Evolutionary conservation across 2,888 invertebrate species (phyloP).

Genomic region (Rhamnusium bicolor): DNA sequence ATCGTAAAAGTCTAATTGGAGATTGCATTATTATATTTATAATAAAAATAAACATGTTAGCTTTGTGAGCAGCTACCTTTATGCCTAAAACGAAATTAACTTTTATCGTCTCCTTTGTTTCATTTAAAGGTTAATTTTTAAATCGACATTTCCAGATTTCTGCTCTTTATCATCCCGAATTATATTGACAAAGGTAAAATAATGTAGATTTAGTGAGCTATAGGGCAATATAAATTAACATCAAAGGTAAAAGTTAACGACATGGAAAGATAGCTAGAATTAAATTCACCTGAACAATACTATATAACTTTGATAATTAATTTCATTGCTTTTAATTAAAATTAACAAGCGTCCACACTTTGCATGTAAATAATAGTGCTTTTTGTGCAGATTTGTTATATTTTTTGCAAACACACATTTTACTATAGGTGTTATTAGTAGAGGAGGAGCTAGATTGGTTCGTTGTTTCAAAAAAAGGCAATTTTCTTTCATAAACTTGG

Average conservation of each 20-base stretch:
- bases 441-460: no score
- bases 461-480: no score
- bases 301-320: conserved; percentile 26
- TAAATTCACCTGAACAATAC: conserved; percentile 22
- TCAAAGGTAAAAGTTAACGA: conserved; percentile 29
- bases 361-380: background rate
- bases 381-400: no score
- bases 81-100: background rate
- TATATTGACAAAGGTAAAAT: conserved; percentile 12
- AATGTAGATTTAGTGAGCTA: background rate
- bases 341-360: background rate
- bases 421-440: no score
- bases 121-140: conserved; percentile 21
- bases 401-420: no score
- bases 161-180: background rate
- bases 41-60: background rate
- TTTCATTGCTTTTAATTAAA: conserved; percentile 13
- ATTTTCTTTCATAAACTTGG: no score
- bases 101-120: conserved; percentile 10
- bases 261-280: conserved; percentile 21
- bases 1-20: no score
- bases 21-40: background rate
- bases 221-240: conserved; percentile 19
- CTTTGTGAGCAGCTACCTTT: background rate
- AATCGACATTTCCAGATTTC: conserved; percentile 3